Conservation (phyloP, 1,140 invertebrate species). For the Drosophila trapezifrons region DNA sequence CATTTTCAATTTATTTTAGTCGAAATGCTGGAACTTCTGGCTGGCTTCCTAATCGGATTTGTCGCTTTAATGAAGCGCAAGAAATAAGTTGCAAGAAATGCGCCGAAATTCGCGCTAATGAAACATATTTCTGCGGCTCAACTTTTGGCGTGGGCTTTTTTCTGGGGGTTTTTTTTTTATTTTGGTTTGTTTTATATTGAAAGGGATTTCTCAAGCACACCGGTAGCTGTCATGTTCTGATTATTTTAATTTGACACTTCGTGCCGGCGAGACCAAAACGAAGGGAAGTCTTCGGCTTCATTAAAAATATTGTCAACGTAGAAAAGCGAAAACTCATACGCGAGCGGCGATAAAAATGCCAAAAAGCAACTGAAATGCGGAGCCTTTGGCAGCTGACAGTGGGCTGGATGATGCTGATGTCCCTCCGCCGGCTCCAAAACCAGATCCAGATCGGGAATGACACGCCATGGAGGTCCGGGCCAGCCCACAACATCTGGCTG, state of each 20-base stretch:
- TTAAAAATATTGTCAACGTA: conserved; percentile 79
- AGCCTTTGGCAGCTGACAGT: conserved; percentile 56
- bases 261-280: conserved; percentile 55
- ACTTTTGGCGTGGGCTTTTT: conserved; percentile 31
- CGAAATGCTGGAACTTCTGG: conserved; percentile 13
- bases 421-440: conserved; percentile 10
- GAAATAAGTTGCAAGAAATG: conserved; percentile 77
- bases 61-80: conserved; percentile 79
- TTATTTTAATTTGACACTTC: conserved; percentile 82
- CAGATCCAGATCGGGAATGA: conserved; percentile 31
- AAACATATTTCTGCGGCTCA: conserved; percentile 54
- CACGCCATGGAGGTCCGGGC: conserved; percentile 20
- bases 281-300: conserved; percentile 63
- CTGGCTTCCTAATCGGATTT: conserved; percentile 71
- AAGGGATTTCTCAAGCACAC: conserved; percentile 53
- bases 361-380: conserved; percentile 46
- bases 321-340: conserved; percentile 57
- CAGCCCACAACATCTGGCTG: conserved; percentile 55
- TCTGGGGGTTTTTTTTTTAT: conserved; percentile 1
- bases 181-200: conserved; percentile 1
- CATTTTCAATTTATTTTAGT: conserved; percentile 78
- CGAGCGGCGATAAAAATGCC: conserved; percentile 62
- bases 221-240: conserved; percentile 82
- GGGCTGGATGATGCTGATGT: conserved; percentile 42
- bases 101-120: conserved; percentile 78